Conservation (phyloP, 2,888 invertebrate species). For the Noctua janthina region DNA sequence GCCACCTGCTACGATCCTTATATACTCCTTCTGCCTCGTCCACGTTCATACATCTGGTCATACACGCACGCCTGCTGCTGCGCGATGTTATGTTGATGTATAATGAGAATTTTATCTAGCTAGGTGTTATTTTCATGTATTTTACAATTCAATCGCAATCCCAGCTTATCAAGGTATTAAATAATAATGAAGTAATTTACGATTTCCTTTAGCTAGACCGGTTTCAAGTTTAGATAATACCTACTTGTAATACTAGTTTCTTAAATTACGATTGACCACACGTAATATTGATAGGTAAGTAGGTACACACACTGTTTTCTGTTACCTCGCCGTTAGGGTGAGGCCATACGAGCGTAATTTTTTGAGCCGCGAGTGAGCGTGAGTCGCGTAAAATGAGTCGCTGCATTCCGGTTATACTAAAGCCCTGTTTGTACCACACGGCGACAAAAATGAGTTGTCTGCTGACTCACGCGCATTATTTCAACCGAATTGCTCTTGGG, state of each 20-base stretch:
- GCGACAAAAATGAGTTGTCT: too few relatives aligned
- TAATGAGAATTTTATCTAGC: not conserved
- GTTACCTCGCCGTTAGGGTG: not conserved
- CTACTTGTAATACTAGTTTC: not conserved
- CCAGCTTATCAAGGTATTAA: not conserved
- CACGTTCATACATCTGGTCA: too few relatives aligned
- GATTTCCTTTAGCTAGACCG: not conserved
- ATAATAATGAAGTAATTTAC: not conserved
- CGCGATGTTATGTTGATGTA: not conserved
- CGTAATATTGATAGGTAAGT: not conserved
- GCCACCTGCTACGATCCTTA: too few relatives aligned
- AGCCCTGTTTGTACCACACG: too few relatives aligned
- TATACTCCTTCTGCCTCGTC: too few relatives aligned
- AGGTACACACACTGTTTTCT: not conserved
- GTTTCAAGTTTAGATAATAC: slow-evolving; percentile 6
- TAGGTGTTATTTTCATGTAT: not conserved
- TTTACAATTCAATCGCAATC: not conserved
- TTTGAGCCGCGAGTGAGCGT: too few relatives aligned
- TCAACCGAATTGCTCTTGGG: too few relatives aligned
- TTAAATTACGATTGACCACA: slow-evolving; percentile 2
- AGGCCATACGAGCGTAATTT: too few relatives aligned
- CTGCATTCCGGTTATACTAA: too few relatives aligned
- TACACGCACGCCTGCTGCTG: too few relatives aligned
- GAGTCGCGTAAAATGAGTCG: too few relatives aligned
- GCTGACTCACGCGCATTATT: too few relatives aligned